Evolutionary conservation across 2,113 vertebrate genomes (phyloP).

Genomic region (Lucifuga dentata): DNA sequence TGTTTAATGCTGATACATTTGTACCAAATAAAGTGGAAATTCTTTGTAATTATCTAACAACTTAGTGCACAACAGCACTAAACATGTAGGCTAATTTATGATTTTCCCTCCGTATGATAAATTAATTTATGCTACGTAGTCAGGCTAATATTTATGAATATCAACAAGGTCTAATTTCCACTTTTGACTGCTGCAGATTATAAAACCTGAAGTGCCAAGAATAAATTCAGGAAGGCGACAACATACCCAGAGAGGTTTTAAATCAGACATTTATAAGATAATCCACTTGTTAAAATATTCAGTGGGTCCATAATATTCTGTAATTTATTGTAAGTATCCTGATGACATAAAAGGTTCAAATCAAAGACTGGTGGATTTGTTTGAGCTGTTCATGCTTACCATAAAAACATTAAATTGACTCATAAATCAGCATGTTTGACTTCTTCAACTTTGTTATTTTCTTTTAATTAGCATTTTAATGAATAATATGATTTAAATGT

Average conservation of each 20-base stretch:
- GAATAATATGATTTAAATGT: conserved; percentile 26
- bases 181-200: too few relatives aligned
- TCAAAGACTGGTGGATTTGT: neutral
- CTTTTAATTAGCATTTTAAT: conserved; percentile 33
- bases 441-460: conserved; percentile 8
- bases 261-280: neutral
- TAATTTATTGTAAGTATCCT: conserved; percentile 17
- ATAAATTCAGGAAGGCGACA: neutral
- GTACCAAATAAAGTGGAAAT: too few relatives aligned
- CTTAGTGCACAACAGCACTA: too few relatives aligned
- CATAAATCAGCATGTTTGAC: neutral
- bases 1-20: too few relatives aligned
- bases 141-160: too few relatives aligned
- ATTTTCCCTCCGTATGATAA: too few relatives aligned
- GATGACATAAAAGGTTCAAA: neutral
- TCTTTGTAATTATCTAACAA: too few relatives aligned
- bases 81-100: too few relatives aligned
- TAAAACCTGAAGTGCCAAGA: neutral
- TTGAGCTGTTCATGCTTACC: neutral
- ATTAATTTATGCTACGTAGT: too few relatives aligned
- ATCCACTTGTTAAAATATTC: conserved; percentile 13
- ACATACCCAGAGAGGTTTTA: conserved; percentile 1
- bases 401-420: neutral
- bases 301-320: conserved; percentile 25
- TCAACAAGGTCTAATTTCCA: too few relatives aligned